These are phyloP conservation scores for Paralichthys olivaceus DNA, from an alignment of 2,113 vertebrate genomes.

Conservation along the genomic window DNA sequence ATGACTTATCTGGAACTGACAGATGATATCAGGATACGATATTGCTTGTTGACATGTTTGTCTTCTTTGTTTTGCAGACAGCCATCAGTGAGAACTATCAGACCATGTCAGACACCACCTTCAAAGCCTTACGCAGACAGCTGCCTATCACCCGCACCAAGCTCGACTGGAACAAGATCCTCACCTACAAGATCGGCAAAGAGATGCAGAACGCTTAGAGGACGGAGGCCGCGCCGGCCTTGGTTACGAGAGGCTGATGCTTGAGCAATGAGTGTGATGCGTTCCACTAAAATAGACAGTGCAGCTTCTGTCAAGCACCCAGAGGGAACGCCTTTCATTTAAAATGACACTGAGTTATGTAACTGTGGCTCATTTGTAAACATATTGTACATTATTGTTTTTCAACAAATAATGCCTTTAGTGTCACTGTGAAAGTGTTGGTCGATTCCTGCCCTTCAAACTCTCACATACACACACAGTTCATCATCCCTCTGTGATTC, in stretches of 20 bases:
- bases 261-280: slow-evolving; percentile 64
- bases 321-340: slow-evolving; percentile 45
- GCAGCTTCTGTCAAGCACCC: slow-evolving; percentile 32
- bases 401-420: slow-evolving; percentile 53
- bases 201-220: slow-evolving; percentile 94
- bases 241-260: slow-evolving; percentile 53
- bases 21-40: too few species aligned
- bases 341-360: slow-evolving; percentile 29
- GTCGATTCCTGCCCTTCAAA: slow-evolving; percentile 29
- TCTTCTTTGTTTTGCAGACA: slow-evolving; percentile 78
- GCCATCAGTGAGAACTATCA: slow-evolving; percentile 97
- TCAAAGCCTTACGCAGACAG: slow-evolving; percentile 95
- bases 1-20: not conserved
- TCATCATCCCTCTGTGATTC: slow-evolving; percentile 45
- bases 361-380: slow-evolving; percentile 48
- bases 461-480: slow-evolving; percentile 18
- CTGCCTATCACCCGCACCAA: slow-evolving; percentile 97
- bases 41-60: not conserved
- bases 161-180: slow-evolving; percentile 99
- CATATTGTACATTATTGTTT: slow-evolving; percentile 27
- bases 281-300: slow-evolving; percentile 32
- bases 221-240: not conserved
- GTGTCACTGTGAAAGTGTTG: slow-evolving; percentile 64
- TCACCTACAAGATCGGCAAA: slow-evolving; percentile 99
- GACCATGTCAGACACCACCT: slow-evolving; percentile 97